Evolutionary conservation across 2,888 invertebrate genomes (phyloP).

Genomic region (Neoscelio sp.): DNA sequence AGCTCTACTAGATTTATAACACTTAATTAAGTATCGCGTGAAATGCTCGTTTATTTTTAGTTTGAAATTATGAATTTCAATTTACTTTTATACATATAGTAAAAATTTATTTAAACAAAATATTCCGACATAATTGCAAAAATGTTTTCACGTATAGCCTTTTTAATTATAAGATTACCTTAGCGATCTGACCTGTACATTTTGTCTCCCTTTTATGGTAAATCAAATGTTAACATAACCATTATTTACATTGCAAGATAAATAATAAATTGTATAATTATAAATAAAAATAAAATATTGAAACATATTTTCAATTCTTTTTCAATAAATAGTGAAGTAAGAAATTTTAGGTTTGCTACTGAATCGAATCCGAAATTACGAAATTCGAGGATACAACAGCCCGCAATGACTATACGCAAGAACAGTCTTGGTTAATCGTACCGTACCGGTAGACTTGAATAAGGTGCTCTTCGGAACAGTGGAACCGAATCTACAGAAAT

Average conservation of each 20-base stretch:
- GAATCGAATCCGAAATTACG: slow-evolving; percentile 16
- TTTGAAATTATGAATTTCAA: slow-evolving; percentile 7
- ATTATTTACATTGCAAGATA: too few relatives aligned
- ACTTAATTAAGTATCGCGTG: slow-evolving; percentile 26
- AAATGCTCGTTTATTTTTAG: slow-evolving; percentile 8
- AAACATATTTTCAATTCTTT: too few relatives aligned
- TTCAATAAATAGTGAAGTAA: slow-evolving; percentile 38
- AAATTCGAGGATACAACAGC: slow-evolving; percentile 39
- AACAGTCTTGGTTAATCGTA: slow-evolving; percentile 45
- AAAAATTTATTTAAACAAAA: too few relatives aligned
- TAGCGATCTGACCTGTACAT: too few relatives aligned
- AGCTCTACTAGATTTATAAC: slow-evolving; percentile 36
- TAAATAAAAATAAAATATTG: too few relatives aligned
- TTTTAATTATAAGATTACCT: too few relatives aligned
- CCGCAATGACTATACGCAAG: slow-evolving; percentile 40
- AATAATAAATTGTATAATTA: too few relatives aligned
- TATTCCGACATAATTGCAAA: too few relatives aligned
- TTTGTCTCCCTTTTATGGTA: too few relatives aligned
- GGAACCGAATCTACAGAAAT: slow-evolving; percentile 13
- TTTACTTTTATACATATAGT: too few relatives aligned
- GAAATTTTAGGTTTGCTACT: slow-evolving; percentile 26
- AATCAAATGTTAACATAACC: too few relatives aligned
- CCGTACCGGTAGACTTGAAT: slow-evolving; percentile 37
- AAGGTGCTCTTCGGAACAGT: slow-evolving; percentile 18
- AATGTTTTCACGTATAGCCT: too few relatives aligned